These are phyloP conservation scores for Camponotus floridanus DNA, from an alignment of 1,140 invertebrate species.

Conservation along the genomic window DNA sequence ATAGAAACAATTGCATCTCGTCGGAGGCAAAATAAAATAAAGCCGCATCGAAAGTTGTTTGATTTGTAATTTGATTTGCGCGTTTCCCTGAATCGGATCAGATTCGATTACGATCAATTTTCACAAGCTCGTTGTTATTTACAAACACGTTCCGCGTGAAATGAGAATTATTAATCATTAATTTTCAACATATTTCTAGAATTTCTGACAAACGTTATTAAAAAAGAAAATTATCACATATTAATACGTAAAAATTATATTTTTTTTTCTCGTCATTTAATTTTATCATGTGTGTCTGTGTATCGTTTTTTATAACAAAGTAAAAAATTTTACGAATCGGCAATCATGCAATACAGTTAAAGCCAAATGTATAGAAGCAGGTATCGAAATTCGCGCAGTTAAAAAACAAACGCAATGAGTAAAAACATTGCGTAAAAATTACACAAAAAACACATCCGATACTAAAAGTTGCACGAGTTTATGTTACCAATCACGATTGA, in stretches of 20 bases:
- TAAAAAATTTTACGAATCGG: background rate
- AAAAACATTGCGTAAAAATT: slow-evolving; percentile 20
- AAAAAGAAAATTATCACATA: slow-evolving; percentile 6
- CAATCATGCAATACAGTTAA: background rate
- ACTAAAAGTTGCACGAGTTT: background rate
- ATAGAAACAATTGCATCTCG: background rate
- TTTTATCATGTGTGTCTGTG: background rate
- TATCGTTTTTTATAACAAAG: background rate
- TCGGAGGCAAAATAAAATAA: background rate
- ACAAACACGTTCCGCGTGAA: background rate
- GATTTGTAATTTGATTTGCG: background rate
- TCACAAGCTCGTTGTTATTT: background rate
- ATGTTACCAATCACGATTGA: slow-evolving; percentile 21
- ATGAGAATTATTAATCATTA: background rate
- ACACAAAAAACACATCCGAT: background rate
- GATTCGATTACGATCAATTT: slow-evolving; percentile 20
- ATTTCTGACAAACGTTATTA: background rate
- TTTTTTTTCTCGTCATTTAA: background rate
- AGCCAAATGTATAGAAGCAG: slow-evolving; percentile 32
- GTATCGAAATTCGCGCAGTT: slow-evolving; percentile 11
- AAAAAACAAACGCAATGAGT: background rate
- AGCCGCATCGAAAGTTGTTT: slow-evolving; percentile 10
- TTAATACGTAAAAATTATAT: too few species aligned
- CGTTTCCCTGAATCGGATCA: background rate
- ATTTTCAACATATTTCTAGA: background rate